phyloP scores from a whole-genome alignment of 2,797 vertebrate species.

The Eidolon dupreanum region DNA sequence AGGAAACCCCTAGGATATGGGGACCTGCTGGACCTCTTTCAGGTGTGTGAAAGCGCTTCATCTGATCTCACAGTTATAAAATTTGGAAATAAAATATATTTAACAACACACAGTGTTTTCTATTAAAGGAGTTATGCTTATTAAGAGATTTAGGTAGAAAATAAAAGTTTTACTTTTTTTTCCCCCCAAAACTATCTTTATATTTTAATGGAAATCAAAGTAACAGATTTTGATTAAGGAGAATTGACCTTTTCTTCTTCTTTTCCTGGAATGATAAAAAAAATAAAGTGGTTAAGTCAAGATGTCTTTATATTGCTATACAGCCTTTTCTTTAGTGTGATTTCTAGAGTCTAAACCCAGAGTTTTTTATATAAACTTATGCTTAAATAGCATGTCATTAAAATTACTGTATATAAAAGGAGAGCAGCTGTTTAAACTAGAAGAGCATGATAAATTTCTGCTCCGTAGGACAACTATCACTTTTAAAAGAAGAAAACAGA shows the following conservation, averaged over 20 bases:
- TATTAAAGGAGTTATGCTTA: neutral
- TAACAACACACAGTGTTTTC: neutral
- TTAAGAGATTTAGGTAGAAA: slow-evolving; percentile 8
- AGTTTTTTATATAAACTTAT: neutral
- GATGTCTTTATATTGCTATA: slow-evolving; percentile 1
- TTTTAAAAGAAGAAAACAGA: neutral
- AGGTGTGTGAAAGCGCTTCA: slow-evolving; percentile 69
- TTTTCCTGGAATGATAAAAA: slow-evolving; percentile 2
- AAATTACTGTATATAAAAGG: neutral
- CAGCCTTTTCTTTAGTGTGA: neutral
- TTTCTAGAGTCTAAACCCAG: neutral
- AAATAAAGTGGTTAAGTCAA: slow-evolving; percentile 13
- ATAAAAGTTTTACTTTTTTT: neutral
- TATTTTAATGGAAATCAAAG: slow-evolving; percentile 26
- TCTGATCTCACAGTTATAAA: slow-evolving; percentile 40
- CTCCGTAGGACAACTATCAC: neutral
- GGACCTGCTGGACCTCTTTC: slow-evolving; percentile 66
- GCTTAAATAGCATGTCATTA: neutral
- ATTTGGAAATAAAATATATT: slow-evolving; percentile 27
- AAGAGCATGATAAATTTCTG: slow-evolving; percentile 33
- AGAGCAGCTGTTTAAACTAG: neutral
- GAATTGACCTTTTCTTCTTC: neutral
- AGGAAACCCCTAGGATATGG: slow-evolving; percentile 71
- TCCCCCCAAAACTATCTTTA: neutral
- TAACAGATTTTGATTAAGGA: slow-evolving; percentile 13